Evolutionary conservation across 2,888 invertebrate species (phyloP), one percentile per base, ranked within the genome.

Genomic region (Andrena haemorrhoa): DNA sequence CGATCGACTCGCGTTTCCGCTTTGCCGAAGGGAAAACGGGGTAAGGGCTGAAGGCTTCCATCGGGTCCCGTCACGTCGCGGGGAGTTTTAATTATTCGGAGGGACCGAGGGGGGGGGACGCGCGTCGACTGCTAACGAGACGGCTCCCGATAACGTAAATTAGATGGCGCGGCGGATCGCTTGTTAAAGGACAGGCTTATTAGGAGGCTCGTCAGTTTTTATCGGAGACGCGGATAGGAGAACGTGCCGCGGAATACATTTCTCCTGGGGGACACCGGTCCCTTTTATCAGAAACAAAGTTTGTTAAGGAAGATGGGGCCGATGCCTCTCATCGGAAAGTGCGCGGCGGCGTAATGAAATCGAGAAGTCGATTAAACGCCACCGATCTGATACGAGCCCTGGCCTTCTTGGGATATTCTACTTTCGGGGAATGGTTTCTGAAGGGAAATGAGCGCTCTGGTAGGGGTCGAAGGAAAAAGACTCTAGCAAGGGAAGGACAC

Each of bases 111-210:
- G 66, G 53, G 51, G 51, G 66, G 23, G 31, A 73, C 66, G 58
- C 49, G 68, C 51, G 41, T 66, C 60, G 73, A 72, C 64, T 73
- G 83, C 69, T 79, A 82, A 83, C 79, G 78, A 82, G 82, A 83
- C 72, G 70, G 41, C 41, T 64, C 23, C 68, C 61, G 82, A 82
- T 82, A 83, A 75, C 68, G 79, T 69, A 79, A 74, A 83, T 82
- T 82, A 79, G 75, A 75, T 63, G 82, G 75, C 72, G 64, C 64
- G 20, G 60, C 61, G 49, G 68, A 77, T 71, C 77, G 77, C 73
- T 69, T 79, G 75, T 77, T 84, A 77, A 82, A 72, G 80, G 73
- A 60, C 77, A 64, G 61, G 66, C 78, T 86, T 84, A 80, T 82
- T 80, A 80, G 78, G 84, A 75, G 75, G 73, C 74, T 75, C 66